A percentile compares a stretch with the other conserved stretches of the same genome.
phyloP scores from a whole-genome alignment of 2,797 vertebrate genomes.

The Chloroceryle inda region DNA sequence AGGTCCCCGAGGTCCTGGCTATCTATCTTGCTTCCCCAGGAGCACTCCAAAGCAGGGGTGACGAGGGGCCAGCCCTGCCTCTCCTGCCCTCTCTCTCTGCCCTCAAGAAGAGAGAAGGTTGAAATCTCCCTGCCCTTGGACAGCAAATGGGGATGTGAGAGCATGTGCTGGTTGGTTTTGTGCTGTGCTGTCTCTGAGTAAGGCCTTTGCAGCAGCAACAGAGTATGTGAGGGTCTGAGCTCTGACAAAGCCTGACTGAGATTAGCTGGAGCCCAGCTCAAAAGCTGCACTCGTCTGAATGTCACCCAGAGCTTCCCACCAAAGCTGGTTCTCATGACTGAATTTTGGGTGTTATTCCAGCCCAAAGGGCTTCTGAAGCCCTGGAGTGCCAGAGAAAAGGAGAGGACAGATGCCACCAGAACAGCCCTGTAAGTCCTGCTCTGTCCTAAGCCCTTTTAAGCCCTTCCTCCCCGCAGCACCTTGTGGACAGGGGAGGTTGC shows the following conservation, averaged over 20 bases:
- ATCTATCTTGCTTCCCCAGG: not conserved
- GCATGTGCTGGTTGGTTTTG: not conserved
- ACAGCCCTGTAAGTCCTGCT: not conserved
- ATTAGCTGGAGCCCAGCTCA: not conserved
- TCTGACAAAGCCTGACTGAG: not conserved
- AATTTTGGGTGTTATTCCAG: not conserved
- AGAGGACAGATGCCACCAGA: not conserved
- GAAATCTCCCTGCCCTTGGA: not conserved
- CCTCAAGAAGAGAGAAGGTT: not conserved
- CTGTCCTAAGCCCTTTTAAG: not conserved
- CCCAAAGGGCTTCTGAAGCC: not conserved
- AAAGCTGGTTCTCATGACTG: not conserved
- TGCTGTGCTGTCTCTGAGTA: not conserved
- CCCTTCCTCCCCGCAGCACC: not conserved
- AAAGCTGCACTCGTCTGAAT: not conserved
- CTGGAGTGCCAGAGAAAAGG: not conserved
- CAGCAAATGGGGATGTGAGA: not conserved
- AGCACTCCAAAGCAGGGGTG: not conserved
- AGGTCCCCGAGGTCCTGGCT: not conserved
- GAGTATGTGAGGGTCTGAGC: not conserved
- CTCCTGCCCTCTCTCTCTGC: not conserved
- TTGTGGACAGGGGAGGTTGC: not conserved
- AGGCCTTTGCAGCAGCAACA: not conserved
- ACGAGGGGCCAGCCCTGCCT: not conserved
- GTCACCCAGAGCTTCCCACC: not conserved